Percentiles rank a stretch among this genome's conserved stretches.
Conservation (phyloP, 2,888 invertebrate species). For the Tiliacea citrago region DNA sequence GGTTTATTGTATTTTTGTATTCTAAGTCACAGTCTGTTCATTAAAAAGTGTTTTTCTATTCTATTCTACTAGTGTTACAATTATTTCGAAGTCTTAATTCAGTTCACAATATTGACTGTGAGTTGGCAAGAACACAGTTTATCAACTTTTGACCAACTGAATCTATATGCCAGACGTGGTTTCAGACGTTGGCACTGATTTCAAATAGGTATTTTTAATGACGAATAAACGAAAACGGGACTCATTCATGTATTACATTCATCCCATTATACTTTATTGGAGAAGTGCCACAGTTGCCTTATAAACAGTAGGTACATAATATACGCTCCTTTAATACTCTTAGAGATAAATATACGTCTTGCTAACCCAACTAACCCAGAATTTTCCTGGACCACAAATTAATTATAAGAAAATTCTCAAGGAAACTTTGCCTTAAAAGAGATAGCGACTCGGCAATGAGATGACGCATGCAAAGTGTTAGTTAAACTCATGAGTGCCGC, state of each 20-base stretch:
- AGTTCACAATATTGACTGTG: not conserved
- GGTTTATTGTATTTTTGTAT: not conserved
- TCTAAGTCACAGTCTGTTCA: not conserved
- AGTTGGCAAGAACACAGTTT: not conserved
- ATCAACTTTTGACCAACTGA: not conserved
- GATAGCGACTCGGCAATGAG: slow-evolving; percentile 40
- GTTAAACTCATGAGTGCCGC: slow-evolving; percentile 55
- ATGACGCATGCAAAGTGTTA: slow-evolving; percentile 61
- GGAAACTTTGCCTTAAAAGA: slow-evolving; percentile 34
- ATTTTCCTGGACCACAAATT: slow-evolving; percentile 19
- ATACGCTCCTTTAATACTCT: not conserved
- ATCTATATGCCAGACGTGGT: not conserved
- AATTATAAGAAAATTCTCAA: slow-evolving; percentile 36
- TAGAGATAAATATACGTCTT: not conserved
- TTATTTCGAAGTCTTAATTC: not conserved
- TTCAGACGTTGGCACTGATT: not conserved
- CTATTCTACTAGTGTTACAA: not conserved
- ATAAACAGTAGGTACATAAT: not conserved
- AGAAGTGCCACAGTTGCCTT: not conserved
- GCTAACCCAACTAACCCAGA: slow-evolving; percentile 6
- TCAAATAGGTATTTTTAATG: not conserved
- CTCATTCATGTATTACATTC: not conserved
- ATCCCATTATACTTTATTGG: not conserved
- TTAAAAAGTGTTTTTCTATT: not conserved
- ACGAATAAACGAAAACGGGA: not conserved